Evolutionary conservation across 1,140 invertebrate species (phyloP), one percentile per base, ranked within the genome.

Genomic region (Copidosoma floridanum): DNA sequence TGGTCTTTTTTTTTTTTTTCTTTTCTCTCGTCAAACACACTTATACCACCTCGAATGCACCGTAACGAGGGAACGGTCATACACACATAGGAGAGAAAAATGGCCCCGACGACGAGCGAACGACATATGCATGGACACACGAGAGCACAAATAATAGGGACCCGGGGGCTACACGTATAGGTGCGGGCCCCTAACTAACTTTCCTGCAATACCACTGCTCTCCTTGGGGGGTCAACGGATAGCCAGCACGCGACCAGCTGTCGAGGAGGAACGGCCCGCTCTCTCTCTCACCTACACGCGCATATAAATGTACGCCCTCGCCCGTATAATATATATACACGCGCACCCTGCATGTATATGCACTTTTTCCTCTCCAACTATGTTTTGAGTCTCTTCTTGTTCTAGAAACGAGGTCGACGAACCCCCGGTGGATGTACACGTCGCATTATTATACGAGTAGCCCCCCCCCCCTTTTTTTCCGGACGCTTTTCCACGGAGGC

Each of bases 241-340:
- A 21, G 23, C 16, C 69, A 70, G 68, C 71, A 74, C 70, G 70
- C 71, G 68, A 72, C 72, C 72, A 74, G 69, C 71, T 74, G 72
- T 63, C 65, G n/a, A n/a, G n/a, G n/a, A n/a, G n/a, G n/a, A n/a
- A n/a, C n/a, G n/a, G n/a, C n/a, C n/a, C n/a, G n/a, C n/a, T n/a
- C n/a, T n/a, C n/a, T n/a, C n/a, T n/a, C n/a, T n/a, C n/a, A n/a
- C n/a, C n/a, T n/a, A n/a, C n/a, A n/a, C n/a, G n/a, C n/a, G n/a
- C n/a, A n/a, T n/a, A n/a, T n/a, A n/a, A n/a, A n/a, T n/a, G n/a
- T n/a, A n/a, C n/a, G n/a, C n/a, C n/a, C n/a, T n/a, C n/a, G n/a
- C n/a, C n/a, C n/a, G n/a, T n/a, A n/a, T n/a, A n/a, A n/a, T n/a
- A n/a, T n/a, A n/a, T n/a, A n/a, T n/a, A n/a, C n/a, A n/a, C n/a